Evolutionary conservation across 1,140 invertebrate genomes (phyloP).

Genomic region (Scylla paramamosain): DNA sequence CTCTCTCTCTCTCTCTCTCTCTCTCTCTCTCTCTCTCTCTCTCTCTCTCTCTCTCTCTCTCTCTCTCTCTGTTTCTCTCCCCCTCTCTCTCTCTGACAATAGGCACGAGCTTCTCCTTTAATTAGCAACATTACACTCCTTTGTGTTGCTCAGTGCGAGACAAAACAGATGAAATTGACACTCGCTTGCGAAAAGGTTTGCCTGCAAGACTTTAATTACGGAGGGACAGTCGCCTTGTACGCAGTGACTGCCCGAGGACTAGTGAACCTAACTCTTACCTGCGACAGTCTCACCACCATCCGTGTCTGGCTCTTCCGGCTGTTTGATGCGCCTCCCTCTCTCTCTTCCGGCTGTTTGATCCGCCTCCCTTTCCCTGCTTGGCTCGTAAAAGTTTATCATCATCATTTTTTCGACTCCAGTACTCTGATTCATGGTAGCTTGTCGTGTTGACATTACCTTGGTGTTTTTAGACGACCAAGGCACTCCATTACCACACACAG

Average conservation of each 20-base stretch:
- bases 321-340: background rate
- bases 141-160: background rate
- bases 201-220: background rate
- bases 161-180: slow-evolving; percentile 23
- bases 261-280: no score
- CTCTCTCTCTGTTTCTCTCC: background rate
- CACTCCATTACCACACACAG: no score
- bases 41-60: background rate
- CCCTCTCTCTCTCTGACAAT: background rate
- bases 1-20: background rate
- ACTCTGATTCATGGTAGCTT: no score
- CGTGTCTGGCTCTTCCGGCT: no score
- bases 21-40: background rate
- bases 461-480: no score
- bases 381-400: background rate
- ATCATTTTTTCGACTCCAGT: background rate
- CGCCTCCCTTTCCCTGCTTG: background rate
- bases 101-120: background rate
- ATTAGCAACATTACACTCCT: slow-evolving; percentile 14
- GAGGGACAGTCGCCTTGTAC: no score
- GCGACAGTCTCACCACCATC: no score
- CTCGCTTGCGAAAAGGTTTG: background rate
- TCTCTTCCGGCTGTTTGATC: background rate
- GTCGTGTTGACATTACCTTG: no score
- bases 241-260: no score